Conservation (phyloP, 1,140 invertebrate genomes). For the Panagrolaimus sp. region DNA sequence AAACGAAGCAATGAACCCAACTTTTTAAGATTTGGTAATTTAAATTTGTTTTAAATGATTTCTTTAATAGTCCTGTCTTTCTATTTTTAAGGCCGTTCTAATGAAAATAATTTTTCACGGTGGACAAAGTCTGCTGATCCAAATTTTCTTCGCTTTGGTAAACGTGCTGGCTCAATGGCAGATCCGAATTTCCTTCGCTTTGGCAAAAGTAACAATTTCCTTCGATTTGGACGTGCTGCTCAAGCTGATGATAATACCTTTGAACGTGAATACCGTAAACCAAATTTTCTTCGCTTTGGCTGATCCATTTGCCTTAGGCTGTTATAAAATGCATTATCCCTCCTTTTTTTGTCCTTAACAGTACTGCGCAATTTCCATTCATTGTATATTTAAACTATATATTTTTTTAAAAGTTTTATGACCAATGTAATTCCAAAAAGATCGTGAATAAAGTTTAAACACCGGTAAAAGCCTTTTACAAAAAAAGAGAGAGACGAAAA, state of each 20-base stretch:
- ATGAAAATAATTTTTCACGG: constrained; percentile 15
- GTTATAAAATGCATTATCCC: background rate
- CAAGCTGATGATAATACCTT: constrained; percentile 34
- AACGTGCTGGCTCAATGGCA: constrained; percentile 13
- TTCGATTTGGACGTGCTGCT: constrained; percentile 41
- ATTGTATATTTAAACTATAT: background rate
- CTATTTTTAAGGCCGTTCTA: background rate
- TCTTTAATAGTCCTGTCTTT: background rate
- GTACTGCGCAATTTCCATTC: constrained; percentile 5
- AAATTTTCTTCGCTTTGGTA: constrained; percentile 51
- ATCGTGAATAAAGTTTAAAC: constrained; percentile 13
- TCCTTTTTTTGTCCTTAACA: constrained; percentile 11
- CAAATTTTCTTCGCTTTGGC: constrained; percentile 49
- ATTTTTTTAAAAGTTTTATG: no score
- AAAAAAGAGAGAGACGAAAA: no score
- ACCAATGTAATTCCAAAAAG: background rate
- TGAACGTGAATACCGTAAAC: constrained; percentile 47
- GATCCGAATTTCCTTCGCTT: constrained; percentile 48
- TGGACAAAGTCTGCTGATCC: constrained; percentile 29
- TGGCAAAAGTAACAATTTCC: constrained; percentile 41
- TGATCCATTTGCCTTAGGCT: constrained; percentile 19
- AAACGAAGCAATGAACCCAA: constrained; percentile 43
- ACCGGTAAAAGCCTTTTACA: background rate
- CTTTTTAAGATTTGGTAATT: constrained; percentile 49
- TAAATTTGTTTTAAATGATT: background rate